Percentiles rank a stretch among this genome's conserved stretches.
phyloP scores from a whole-genome alignment of 2,113 vertebrate species.

The Entelurus aequoreus region DNA sequence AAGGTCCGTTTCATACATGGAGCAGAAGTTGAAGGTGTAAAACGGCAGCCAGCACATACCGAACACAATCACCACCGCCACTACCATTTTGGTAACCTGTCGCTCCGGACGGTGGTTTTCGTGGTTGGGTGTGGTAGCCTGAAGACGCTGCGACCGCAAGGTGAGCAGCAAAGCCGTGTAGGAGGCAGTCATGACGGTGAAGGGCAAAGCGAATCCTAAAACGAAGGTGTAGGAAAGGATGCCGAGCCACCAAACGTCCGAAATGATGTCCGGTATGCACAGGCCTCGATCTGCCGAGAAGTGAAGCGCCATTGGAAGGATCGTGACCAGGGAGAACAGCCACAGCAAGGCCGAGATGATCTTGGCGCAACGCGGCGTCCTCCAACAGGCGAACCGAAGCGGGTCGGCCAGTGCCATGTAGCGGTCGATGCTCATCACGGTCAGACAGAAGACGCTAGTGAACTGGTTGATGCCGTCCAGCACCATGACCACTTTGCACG shows the following conservation, averaged over 20 bases:
- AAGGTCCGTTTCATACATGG: conserved; percentile 24
- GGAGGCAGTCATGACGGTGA: conserved; percentile 60
- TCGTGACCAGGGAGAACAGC: conserved; percentile 68
- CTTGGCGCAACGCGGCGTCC: conserved; percentile 60
- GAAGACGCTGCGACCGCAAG: conserved; percentile 37
- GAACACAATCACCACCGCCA: conserved; percentile 66
- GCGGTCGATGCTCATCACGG: conserved; percentile 73
- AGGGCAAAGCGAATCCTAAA: conserved; percentile 70
- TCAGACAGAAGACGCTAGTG: conserved; percentile 76
- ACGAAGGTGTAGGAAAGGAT: conserved; percentile 70
- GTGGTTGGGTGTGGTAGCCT: not conserved
- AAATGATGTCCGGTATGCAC: conserved; percentile 52
- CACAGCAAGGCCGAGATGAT: conserved; percentile 60
- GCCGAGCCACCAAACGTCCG: conserved; percentile 55
- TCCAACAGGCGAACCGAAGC: conserved; percentile 58
- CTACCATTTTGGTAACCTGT: conserved; percentile 73
- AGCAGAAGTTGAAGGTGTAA: conserved; percentile 73
- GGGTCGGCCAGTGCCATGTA: conserved; percentile 69
- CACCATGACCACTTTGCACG: conserved; percentile 71
- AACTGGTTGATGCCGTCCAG: conserved; percentile 78
- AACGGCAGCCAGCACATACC: conserved; percentile 76
- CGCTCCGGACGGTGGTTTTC: conserved; percentile 53
- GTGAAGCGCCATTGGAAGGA: conserved; percentile 72
- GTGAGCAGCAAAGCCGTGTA: conserved; percentile 60
- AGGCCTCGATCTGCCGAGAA: conserved; percentile 51